Evolutionary conservation across 2,888 invertebrate genomes (phyloP), one percentile per base, ranked within the genome.

Genomic region (Drosophila multiciliata): DNA sequence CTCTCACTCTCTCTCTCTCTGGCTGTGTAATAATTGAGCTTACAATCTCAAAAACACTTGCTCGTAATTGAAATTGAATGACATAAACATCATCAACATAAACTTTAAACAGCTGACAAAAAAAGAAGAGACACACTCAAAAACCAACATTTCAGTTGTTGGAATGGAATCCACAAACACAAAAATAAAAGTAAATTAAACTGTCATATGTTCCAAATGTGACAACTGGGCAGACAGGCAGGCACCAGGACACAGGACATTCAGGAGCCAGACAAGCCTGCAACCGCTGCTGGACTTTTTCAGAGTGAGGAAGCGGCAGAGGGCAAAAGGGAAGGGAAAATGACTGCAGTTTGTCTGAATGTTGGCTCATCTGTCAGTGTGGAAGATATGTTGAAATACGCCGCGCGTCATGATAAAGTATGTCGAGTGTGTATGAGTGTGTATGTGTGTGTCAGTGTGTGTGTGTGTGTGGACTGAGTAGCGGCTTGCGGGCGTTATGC

Each of bases 131-230:
- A 33, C 1, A 73, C 54, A n/a, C 73, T 65, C 32, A 57, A 78
- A 80, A 77, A 73, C 72, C 83, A 75, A 80, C 75, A 73, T 73
- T 75, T 77, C 80, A 68, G 65, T 64, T 75, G 89, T 58, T 72
- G 89, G 81, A 88, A 77, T 87, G 84, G 80, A 86, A 80, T 83
- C 73, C 88, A 87, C 84, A 88, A 75, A 74, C 17, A 57, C 57
- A 42, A 83, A 87, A 89, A 85, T 87, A 87, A 89, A 90, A 89
- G 89, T 89, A 90, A 89, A 89, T 89, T 87, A 90, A 89, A 89
- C 89, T 90, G 90, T 90, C 90, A 89, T 89, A 90, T 89, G 90
- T 83, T 88, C 78, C 78, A 80, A 73, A 75, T 68, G 83, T 81
- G 82, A 75, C 71, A 70, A 52, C 60, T 60, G 53, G 74, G 76